Percentiles rank a stretch among this genome's conserved stretches.
These are phyloP conservation scores for Gila orcuttii DNA, from an alignment of 2,113 vertebrate species.

Conservation along the genomic window DNA sequence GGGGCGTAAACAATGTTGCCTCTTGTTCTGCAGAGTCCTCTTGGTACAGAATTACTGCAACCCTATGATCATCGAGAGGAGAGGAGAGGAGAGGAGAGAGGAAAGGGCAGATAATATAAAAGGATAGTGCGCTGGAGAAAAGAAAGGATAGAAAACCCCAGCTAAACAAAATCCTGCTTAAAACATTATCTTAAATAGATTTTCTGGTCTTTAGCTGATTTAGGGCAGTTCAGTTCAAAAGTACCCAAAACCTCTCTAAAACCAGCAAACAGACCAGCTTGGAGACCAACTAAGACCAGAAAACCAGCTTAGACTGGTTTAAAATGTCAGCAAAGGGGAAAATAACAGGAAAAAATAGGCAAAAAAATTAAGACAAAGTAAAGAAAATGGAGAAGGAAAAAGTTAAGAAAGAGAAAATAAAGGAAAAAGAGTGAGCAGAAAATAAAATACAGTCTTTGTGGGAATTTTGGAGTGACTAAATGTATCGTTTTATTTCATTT, in stretches of 20 bases:
- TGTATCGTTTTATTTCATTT: not conserved
- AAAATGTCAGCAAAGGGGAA: not conserved
- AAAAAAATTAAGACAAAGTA: not conserved
- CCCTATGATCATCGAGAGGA: not conserved
- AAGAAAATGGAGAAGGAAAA: not conserved
- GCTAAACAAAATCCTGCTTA: not conserved
- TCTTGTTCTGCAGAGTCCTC: slow-evolving; percentile 2
- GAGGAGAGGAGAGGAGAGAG: not conserved
- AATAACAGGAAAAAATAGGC: not conserved
- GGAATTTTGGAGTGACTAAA: not conserved
- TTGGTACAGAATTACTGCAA: slow-evolving; percentile 10
- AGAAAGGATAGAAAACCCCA: not conserved
- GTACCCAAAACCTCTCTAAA: not conserved
- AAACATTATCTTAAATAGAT: not conserved
- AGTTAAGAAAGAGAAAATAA: not conserved
- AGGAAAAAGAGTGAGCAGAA: not conserved
- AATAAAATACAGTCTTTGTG: not conserved
- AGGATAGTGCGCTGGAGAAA: not conserved
- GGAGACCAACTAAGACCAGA: not conserved
- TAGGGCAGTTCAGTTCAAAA: not conserved
- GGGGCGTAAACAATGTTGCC: not conserved
- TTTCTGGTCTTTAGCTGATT: too few relatives aligned
- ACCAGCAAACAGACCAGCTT: not conserved
- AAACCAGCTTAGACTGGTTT: not conserved
- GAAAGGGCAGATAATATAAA: not conserved